Evolutionary conservation across 2,113 vertebrate species (phyloP), one percentile per base, ranked within the genome.

Genomic region (Festucalex cinctus): DNA sequence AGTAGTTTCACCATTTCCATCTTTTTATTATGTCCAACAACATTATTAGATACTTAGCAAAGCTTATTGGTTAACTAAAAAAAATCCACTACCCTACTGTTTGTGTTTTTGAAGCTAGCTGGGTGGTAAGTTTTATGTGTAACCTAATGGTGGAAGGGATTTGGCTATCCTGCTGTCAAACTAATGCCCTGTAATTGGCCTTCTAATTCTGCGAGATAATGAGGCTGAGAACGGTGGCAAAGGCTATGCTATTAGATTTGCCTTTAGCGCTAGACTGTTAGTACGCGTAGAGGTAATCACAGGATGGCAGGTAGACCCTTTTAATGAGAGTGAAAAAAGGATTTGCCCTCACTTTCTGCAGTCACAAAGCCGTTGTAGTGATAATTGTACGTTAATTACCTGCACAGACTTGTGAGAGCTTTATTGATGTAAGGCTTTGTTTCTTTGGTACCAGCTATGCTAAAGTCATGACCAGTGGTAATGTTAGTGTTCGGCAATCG

Each of bases 101-200:
- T 36, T 66, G 56, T 68, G 43, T 49, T 28, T 46, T 70, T 73
- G 64, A 69, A 71, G 53, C 56, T 24, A 14, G 37, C 66, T 62
- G 57, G 60, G 61, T 37, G 68, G 71, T 65, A 35, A 28, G 37
- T 68, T 73, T 66, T 70, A 64, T 68, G 66, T 71, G 67, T 68
- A 75, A 69, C 69, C 68, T 73, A 63, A 66, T 75, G 51, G 53
- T 7, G 39, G 56, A 63, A 39, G 59, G 71, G 69, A 69, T 78
- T 63, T 66, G 10, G 66, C 67, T 48, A 35, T 59, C 79, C 78
- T 63, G 68, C 75, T 77, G 75, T 81, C 80, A 70, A 71, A 70
- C 72, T 85, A 86, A 88, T 80, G 73, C 63, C 77, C 63, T 64
- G 57, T 86, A 88, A 89, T 88, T 88, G 83, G 73, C 72, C 79